Evolutionary conservation across 2,113 vertebrate genomes (phyloP).

Genomic region (Amphiprion ocellaris): DNA sequence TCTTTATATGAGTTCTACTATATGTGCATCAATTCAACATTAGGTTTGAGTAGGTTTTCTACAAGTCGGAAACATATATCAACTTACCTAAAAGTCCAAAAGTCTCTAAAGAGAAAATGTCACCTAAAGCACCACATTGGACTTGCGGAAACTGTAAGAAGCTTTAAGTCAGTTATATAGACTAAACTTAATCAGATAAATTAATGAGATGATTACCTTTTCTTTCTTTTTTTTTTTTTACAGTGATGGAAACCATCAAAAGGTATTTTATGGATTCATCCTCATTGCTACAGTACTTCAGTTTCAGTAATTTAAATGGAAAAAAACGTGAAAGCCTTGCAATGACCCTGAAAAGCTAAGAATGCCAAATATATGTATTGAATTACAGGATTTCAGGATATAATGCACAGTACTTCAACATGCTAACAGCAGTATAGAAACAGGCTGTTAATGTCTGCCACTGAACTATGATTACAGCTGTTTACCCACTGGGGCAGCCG

Average conservation of each 20-base stretch:
- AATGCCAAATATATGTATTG: conserved; percentile 19
- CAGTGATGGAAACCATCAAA: neutral
- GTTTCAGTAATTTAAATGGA: neutral
- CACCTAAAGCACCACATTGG: neutral
- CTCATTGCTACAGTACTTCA: neutral
- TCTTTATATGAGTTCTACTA: too few species aligned
- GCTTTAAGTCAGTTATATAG: too few species aligned
- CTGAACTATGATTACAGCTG: conserved; percentile 68
- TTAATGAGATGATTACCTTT: too few species aligned
- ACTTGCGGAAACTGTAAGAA: too few species aligned
- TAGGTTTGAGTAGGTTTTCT: neutral
- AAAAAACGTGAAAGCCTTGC: neutral
- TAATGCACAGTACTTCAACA: conserved; percentile 51
- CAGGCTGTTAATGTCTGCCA: conserved; percentile 53
- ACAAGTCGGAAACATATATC: neutral
- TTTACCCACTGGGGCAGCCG: conserved; percentile 54
- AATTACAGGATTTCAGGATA: conserved; percentile 36
- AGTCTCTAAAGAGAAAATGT: neutral
- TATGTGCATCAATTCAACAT: neutral
- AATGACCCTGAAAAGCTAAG: neutral
- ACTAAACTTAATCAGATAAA: too few species aligned
- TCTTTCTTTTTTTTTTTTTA: too few species aligned
- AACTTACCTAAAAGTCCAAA: neutral
- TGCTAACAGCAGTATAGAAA: conserved; percentile 42
- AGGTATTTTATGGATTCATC: neutral